These are phyloP conservation scores for Spodoptera picta DNA, from an alignment of 2,888 invertebrate species.

Conservation along the genomic window DNA sequence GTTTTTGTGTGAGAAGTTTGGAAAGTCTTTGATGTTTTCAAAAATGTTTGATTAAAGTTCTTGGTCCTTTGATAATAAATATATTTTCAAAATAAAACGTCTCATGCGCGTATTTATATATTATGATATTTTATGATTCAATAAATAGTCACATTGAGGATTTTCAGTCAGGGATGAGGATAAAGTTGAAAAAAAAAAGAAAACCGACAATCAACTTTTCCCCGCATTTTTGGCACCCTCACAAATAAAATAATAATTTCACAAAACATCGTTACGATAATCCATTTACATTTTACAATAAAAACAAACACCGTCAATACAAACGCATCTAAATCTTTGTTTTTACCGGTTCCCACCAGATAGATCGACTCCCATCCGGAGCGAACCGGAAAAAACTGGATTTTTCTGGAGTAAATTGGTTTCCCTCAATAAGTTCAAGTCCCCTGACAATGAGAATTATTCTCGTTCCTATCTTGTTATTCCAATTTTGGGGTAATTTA, in stretches of 20 bases:
- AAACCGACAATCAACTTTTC: slow-evolving; percentile 1
- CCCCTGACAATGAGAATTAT: slow-evolving; percentile 82
- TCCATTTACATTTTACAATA: slow-evolving; percentile 42
- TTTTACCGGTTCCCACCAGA: slow-evolving; percentile 46
- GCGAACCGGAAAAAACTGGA: slow-evolving; percentile 64
- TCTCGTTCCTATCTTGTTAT: slow-evolving; percentile 79
- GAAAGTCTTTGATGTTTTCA: slow-evolving; percentile 40
- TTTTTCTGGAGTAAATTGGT: slow-evolving; percentile 74
- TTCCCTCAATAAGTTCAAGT: slow-evolving; percentile 79
- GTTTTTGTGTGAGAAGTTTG: slow-evolving; percentile 51
- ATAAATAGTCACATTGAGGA: neutral
- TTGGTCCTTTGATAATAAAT: slow-evolving; percentile 28
- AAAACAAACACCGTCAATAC: slow-evolving; percentile 37
- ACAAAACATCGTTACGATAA: slow-evolving; percentile 41
- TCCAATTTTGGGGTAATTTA: slow-evolving; percentile 79
- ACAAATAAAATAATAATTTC: slow-evolving; percentile 33
- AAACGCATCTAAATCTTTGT: slow-evolving; percentile 45
- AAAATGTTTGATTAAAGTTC: slow-evolving; percentile 45
- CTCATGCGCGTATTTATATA: slow-evolving; percentile 10
- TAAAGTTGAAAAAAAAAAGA: neutral
- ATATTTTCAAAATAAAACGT: slow-evolving; percentile 3
- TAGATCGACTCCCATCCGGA: slow-evolving; percentile 46
- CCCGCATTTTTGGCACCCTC: slow-evolving; percentile 1
- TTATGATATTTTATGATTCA: neutral
- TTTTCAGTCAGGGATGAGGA: neutral